Conservation (phyloP, 2,797 vertebrate genomes). For the Ctenopoma kingsleyae region DNA sequence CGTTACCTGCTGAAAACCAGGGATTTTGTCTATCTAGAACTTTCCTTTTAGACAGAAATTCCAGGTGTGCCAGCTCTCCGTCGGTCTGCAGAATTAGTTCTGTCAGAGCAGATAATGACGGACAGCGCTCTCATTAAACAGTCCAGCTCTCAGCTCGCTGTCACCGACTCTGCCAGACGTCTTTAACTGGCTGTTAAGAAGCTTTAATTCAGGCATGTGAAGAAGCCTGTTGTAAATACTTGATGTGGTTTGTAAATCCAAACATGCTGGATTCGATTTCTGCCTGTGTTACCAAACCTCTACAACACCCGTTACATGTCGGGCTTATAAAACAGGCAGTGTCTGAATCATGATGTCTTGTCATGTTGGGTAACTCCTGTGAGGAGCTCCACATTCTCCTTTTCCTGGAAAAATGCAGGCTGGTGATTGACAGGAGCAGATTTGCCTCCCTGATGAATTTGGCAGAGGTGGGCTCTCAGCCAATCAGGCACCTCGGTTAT, state of each 20-base stretch:
- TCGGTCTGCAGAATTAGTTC: too few relatives aligned
- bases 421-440: slow-evolving; percentile 86
- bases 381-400: slow-evolving; percentile 69
- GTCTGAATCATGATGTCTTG: slow-evolving; percentile 55
- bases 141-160: slow-evolving; percentile 4
- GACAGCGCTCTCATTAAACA: slow-evolving; percentile 24
- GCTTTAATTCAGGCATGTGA: slow-evolving; percentile 60
- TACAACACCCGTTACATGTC: not conserved
- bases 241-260: slow-evolving; percentile 44
- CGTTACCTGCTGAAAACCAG: not conserved
- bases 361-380: slow-evolving; percentile 60
- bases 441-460: slow-evolving; percentile 64
- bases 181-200: slow-evolving; percentile 54
- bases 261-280: not conserved
- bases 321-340: not conserved
- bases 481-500: slow-evolving; percentile 90
- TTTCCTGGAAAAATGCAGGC: slow-evolving; percentile 86
- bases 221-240: slow-evolving; percentile 61
- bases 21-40: too few relatives aligned
- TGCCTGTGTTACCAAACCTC: not conserved
- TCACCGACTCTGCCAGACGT: slow-evolving; percentile 2
- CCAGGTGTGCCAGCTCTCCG: too few relatives aligned
- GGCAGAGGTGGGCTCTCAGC: slow-evolving; percentile 82
- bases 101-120: slow-evolving; percentile 1
- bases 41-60: too few relatives aligned